These are phyloP conservation scores for Oreochromis mossambicus DNA, from an alignment of 2,797 vertebrate species.

Conservation along the genomic window DNA sequence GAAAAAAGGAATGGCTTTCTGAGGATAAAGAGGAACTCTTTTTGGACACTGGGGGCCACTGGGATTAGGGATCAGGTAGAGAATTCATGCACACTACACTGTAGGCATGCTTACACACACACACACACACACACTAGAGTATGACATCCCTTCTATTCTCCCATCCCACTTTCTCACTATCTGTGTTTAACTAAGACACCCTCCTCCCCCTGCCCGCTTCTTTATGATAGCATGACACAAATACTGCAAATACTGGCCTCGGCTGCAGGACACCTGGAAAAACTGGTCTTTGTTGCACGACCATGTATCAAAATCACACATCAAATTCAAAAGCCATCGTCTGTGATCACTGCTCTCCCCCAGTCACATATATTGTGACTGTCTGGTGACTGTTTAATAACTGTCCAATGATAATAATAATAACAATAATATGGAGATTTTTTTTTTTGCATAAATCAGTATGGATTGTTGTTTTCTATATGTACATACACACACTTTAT, in stretches of 20 bases:
- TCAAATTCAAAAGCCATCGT: conserved; percentile 57
- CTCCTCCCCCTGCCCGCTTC: conserved; percentile 56
- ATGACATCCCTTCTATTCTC: conserved; percentile 42
- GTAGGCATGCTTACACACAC: background rate
- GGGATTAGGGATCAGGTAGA: conserved; percentile 49
- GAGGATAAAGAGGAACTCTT: conserved; percentile 21
- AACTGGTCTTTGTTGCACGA: conserved; percentile 84
- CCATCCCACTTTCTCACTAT: conserved; percentile 72
- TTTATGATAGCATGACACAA: conserved; percentile 80
- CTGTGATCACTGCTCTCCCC: conserved; percentile 42
- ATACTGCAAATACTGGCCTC: conserved; percentile 71
- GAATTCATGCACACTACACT: conserved; percentile 10
- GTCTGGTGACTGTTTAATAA: background rate
- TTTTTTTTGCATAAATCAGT: background rate
- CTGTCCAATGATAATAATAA: background rate
- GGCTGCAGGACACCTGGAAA: conserved; percentile 86
- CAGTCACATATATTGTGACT: background rate
- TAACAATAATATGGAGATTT: background rate
- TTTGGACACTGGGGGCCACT: conserved; percentile 21
- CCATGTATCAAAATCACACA: conserved; percentile 83
- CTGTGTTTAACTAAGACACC: conserved; percentile 33
- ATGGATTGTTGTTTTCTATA: background rate
- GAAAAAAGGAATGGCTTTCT: conserved; percentile 33
- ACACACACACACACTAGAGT: conserved; percentile 62
- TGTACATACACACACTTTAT: background rate